Base-by-base conservation (phyloP, 2,113 vertebrate genomes). In the Syngnathus floridae region DNA sequence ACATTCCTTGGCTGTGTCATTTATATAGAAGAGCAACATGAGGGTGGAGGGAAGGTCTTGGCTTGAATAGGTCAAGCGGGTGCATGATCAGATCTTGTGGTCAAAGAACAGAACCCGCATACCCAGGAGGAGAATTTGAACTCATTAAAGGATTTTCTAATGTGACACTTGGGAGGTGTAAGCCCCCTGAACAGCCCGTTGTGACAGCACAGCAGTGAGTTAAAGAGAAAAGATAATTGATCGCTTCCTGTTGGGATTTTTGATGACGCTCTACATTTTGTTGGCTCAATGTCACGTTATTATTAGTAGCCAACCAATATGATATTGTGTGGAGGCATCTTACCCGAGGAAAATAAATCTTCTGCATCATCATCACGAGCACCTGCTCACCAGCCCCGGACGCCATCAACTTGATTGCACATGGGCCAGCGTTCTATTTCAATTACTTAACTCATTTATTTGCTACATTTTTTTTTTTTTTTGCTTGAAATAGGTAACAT, bases 391-490 rank as follows among this genome's bases (percentile, higher is more conserved):
- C 41, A 3, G 19, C 57, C 10, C 3, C 57, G 21, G 37, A 60
- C 37, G 37, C 57, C 57, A 40, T 60, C 36, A n/a, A 37, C 37
- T 40, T 60, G 57, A 60, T 60, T 40, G 57, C 36, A 38, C 57
- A 21, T 59, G 36, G 55, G 14, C 55, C 17, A 14, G 35, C 36
- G 5, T 38, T 40, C 37, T 21, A 40, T 60, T 60, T 60, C 57
- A 60, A 40, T 60, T 13, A 60, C 57, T 40, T 40, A 60, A 17
- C 37, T 14, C 36, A 60, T 40, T 59, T 19, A 59, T 57, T 36
- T 36, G 7, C 21, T 52, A 10, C 1, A 7, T 36, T 35, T 56
- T 35, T 57, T 2, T 57, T 36, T 35, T 56, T 35, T 57, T 2
- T 57, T 37, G 17, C 4, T 49, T 57, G 31, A 31, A 17, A 16